Percentiles rank a stretch among this genome's conserved stretches.
Evolutionary conservation across 2,113 vertebrate species (phyloP).

Genomic region (Anas platyrhynchos): DNA sequence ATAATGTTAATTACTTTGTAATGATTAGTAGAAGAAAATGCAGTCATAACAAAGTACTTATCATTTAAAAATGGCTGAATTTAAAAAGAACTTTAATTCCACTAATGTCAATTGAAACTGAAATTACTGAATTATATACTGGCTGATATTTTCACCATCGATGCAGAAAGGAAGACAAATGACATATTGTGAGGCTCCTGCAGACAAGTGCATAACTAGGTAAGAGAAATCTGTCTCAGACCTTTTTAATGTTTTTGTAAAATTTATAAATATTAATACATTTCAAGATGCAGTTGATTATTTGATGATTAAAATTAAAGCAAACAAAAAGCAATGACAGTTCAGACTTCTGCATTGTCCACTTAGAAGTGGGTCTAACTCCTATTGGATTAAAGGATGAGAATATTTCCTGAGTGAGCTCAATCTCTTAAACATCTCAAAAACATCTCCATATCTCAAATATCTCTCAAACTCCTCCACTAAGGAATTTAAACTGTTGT

Average conservation of each 20-base stretch:
- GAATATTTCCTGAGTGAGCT: background rate
- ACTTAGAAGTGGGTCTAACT: background rate
- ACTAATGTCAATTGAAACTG: background rate
- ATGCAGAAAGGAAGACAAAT: background rate
- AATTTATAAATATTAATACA: background rate
- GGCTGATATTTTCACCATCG: background rate
- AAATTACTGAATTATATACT: background rate
- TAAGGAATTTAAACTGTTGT: background rate
- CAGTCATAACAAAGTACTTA: background rate
- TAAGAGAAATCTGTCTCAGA: background rate
- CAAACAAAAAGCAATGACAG: background rate
- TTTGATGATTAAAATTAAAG: background rate
- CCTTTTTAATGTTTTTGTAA: background rate
- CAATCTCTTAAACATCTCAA: too few relatives aligned
- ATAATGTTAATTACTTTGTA: background rate
- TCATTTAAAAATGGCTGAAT: background rate
- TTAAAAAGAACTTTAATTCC: background rate
- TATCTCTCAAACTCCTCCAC: too few relatives aligned
- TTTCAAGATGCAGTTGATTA: background rate
- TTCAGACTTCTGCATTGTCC: background rate
- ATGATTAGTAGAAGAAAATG: background rate
- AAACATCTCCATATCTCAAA: too few relatives aligned
- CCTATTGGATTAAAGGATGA: background rate
- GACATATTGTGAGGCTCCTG: background rate
- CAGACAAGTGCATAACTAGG: background rate